Conservation (phyloP, 2,797 vertebrate species). For the Eulemur coronatus region DNA sequence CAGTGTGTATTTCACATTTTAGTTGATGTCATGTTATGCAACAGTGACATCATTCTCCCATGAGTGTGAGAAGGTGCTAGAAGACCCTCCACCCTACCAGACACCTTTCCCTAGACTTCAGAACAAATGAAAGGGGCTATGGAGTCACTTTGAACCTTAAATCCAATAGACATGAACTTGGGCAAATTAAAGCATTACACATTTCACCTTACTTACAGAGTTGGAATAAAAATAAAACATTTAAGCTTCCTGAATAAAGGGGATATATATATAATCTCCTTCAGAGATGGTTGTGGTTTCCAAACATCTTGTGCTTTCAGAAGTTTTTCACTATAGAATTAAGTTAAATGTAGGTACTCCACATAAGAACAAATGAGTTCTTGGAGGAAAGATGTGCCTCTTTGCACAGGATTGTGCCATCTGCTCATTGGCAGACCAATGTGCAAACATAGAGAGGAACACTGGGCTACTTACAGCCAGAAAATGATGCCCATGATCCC, state of each 20-base stretch:
- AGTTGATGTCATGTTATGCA: background rate
- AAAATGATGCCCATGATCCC: background rate
- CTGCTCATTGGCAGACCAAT: background rate
- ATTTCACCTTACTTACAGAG: background rate
- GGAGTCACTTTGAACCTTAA: background rate
- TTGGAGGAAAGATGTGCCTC: background rate
- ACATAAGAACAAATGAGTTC: background rate
- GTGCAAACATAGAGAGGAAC: background rate
- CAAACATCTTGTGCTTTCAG: background rate
- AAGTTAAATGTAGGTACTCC: background rate
- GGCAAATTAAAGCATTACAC: background rate
- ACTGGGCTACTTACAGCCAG: background rate
- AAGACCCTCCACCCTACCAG: background rate
- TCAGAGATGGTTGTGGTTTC: background rate
- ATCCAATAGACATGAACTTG: background rate
- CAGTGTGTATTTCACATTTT: background rate
- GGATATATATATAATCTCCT: background rate
- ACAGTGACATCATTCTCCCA: background rate
- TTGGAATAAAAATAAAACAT: background rate
- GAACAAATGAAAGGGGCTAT: background rate
- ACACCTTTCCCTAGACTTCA: background rate
- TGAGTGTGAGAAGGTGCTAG: background rate
- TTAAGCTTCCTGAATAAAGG: background rate
- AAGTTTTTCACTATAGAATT: background rate
- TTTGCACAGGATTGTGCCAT: background rate